Base-by-base conservation (phyloP, 2,113 vertebrate genomes). In the Hymenochirus boettgeri region DNA sequence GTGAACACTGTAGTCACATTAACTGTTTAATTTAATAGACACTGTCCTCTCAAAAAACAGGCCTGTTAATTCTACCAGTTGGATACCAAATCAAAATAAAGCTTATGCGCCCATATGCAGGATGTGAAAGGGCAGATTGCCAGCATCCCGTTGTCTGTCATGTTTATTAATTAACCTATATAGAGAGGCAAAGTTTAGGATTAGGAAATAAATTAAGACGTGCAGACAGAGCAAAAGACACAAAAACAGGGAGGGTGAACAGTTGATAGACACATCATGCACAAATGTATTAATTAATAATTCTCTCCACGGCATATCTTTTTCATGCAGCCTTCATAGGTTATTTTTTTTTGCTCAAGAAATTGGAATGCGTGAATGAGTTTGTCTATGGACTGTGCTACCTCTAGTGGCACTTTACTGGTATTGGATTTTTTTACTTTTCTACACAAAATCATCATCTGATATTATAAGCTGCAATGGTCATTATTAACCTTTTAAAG, bases 11-110 rank as follows among this genome's bases (percentile, higher is more conserved):
- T 71, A 76, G 76, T 74, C 78, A 65, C 78, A 82, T 85, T 88
- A 87, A 86, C 86, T 85, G 81, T 78, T 86, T 85, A 81, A 87
- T 82, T 82, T 81, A 83, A 81, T 74, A 76, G 63, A 70, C 46
- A 77, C 64, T 48, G 71, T 76, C 70, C 65, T 74, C 63, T 17
- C 53, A 50, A 42, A 54, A 62, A 50, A 60, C 57, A 53, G 6
- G 35, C 74, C 70, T 71, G 62, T 77, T 77, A 71, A 56, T 73
- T 65, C 74, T 79, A 77, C 73, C 81, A 74, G 84, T 72, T 81
- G 79, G 80, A 75, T 76, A 78, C 77, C 82, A 84, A 79, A 79
- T 84, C 72, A 82, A 85, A 87, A 83, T 83, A 84, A 79, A 75
- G 75, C 65, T 79, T 78, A 81, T 82, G 76, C 78, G 69, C 72